These are phyloP conservation scores for Cryptotermes secundus DNA, from an alignment of 1,140 invertebrate species.

Conservation along the genomic window DNA sequence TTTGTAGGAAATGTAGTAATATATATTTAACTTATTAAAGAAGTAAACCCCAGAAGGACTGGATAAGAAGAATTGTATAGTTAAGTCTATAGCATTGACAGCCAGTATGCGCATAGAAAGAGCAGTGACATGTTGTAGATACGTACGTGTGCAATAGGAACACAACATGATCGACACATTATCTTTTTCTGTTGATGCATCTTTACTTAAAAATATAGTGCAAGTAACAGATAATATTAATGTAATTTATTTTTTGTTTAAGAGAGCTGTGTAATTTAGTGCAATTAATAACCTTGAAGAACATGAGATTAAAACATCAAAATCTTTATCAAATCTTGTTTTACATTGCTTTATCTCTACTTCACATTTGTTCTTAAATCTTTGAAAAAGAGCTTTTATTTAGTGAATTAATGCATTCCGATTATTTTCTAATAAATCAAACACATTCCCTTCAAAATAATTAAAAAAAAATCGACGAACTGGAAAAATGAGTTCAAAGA, in stretches of 20 bases:
- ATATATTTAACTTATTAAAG: background rate
- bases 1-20: constrained; percentile 14
- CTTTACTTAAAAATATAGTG: background rate
- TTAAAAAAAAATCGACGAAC: background rate
- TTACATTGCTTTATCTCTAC: background rate
- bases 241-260: constrained; percentile 2
- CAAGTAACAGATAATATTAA: background rate
- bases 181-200: background rate
- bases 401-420: constrained; percentile 2
- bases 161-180: background rate
- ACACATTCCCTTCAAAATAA: background rate
- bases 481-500: background rate
- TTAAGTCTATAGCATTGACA: background rate
- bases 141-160: constrained; percentile 12
- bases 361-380: background rate
- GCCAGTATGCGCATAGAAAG: constrained; percentile 11
- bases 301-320: background rate
- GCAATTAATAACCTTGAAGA: background rate
- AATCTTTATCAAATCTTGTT: background rate
- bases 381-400: background rate
- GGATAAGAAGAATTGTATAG: background rate
- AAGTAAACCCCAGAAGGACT: constrained; percentile 2
- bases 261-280: constrained; percentile 7
- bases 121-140: constrained; percentile 11
- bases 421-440: background rate